Base-by-base conservation (phyloP, 1,140 invertebrate species). In the Drosophila miranda region DNA sequence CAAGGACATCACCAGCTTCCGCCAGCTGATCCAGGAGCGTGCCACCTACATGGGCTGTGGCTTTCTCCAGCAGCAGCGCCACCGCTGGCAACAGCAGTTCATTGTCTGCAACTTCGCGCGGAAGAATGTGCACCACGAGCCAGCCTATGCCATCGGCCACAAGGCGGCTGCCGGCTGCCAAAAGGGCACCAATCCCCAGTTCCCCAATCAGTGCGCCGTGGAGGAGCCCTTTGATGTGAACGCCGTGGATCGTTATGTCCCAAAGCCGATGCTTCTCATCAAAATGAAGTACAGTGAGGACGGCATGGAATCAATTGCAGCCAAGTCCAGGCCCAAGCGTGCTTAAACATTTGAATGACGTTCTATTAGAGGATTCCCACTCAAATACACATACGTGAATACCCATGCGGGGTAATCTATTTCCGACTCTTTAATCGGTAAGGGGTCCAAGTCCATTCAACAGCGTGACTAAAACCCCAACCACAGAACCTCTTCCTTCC, bases 31-130 rank as follows among this genome's bases (percentile, higher is more conserved):
- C 3, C 62, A 66, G 41, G 62, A 66, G n/a, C 48, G 62, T 3
- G 57, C 62, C 62, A 66, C 62, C 5, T 38, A 51, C 46, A 51
- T 66, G 62, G 62, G 62, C 19, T 66, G 62, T 8, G 57, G 57
- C 0, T 57, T 66, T 5, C 26, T 66, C 5, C 62, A 57, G 0
- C 62, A 66, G 46, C n/a, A 11, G 1, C 38, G 38, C n/a, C 7
- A n/a, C 3, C 48, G 14, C 3, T 66, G 62, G 62, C 46, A 61
- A n/a, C 46, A 66, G 28, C 57, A 66, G 62, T 66, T 66, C 38
- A 66, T 66, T 1, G 62, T 66, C 57, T 66, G 62, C 57, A 66
- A 66, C 46, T 66, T 66, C 19, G 62, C 62, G n/a, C 46, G 62
- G 7, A 8, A 61, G 14, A 43, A 61, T 1, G 14, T 51, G 9